These are phyloP conservation scores for Neosilurus hyrtlii DNA, from an alignment of 2,797 vertebrate species.

Conservation along the genomic window DNA sequence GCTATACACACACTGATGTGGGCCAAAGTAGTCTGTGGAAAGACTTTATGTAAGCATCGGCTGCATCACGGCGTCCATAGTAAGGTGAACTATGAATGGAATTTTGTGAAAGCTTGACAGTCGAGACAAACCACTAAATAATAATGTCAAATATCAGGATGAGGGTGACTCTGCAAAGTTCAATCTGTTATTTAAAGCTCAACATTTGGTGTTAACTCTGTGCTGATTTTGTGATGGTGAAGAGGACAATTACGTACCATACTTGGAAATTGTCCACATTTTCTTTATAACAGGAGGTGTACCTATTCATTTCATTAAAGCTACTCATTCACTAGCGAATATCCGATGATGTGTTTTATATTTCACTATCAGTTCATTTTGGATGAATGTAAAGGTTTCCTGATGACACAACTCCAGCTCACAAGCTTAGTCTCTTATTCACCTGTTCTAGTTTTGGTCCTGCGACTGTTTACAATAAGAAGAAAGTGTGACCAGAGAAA, in stretches of 20 bases:
- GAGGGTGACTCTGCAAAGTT: constrained; percentile 2
- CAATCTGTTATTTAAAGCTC: not conserved
- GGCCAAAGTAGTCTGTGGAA: constrained; percentile 16
- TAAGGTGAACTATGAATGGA: not conserved
- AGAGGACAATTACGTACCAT: not conserved
- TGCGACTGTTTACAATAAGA: too few relatives aligned
- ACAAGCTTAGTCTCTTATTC: too few relatives aligned
- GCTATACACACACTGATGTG: constrained; percentile 5
- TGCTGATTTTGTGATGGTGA: not conserved
- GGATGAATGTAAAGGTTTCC: too few relatives aligned
- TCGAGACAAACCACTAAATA: constrained; percentile 31
- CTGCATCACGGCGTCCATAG: not conserved
- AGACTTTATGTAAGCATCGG: constrained; percentile 23
- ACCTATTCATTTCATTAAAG: not conserved
- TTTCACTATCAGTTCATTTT: too few relatives aligned
- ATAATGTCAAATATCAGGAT: not conserved
- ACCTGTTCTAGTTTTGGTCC: too few relatives aligned
- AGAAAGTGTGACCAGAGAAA: too few relatives aligned
- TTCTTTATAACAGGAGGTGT: not conserved
- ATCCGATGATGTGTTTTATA: too few relatives aligned
- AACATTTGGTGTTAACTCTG: not conserved
- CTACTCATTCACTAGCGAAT: not conserved
- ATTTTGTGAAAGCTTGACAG: not conserved
- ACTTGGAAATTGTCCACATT: not conserved
- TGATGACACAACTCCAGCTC: too few relatives aligned